These are phyloP conservation scores for Argopecten irradians DNA, from an alignment of 1,140 invertebrate genomes.

Conservation along the genomic window DNA sequence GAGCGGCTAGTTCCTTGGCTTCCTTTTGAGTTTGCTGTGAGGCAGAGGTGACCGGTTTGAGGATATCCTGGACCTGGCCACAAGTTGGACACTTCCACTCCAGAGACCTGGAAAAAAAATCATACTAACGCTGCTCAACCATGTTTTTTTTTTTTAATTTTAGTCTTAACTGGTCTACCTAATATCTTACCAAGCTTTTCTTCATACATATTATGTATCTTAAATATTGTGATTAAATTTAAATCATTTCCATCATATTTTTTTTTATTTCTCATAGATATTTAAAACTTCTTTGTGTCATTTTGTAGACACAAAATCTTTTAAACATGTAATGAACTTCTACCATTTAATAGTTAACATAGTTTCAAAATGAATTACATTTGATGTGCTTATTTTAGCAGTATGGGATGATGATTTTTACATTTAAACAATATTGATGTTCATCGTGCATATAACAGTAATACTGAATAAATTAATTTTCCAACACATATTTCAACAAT, in stretches of 20 bases:
- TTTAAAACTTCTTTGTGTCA: neutral
- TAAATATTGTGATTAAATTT: neutral
- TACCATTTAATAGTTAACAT: neutral
- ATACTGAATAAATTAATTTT: neutral
- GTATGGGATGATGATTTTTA: neutral
- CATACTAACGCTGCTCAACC: neutral
- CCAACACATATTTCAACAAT: neutral
- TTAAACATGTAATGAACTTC: neutral
- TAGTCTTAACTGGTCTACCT: too few species aligned
- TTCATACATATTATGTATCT: neutral
- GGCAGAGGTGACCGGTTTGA: constrained; percentile 70
- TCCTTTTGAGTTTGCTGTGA: constrained; percentile 71
- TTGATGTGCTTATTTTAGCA: neutral
- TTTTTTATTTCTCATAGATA: neutral
- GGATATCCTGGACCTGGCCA: constrained; percentile 69
- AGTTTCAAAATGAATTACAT: neutral
- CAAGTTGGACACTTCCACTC: constrained; percentile 75
- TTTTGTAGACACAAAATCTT: neutral
- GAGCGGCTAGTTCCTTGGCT: constrained; percentile 73
- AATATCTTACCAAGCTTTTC: too few species aligned
- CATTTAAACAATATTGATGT: neutral
- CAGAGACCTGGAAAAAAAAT: constrained; percentile 61
- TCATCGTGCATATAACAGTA: neutral
- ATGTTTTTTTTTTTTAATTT: neutral
- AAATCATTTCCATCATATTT: neutral